These are phyloP conservation scores for Crematogaster levior DNA, from an alignment of 2,888 invertebrate species.

Conservation along the genomic window DNA sequence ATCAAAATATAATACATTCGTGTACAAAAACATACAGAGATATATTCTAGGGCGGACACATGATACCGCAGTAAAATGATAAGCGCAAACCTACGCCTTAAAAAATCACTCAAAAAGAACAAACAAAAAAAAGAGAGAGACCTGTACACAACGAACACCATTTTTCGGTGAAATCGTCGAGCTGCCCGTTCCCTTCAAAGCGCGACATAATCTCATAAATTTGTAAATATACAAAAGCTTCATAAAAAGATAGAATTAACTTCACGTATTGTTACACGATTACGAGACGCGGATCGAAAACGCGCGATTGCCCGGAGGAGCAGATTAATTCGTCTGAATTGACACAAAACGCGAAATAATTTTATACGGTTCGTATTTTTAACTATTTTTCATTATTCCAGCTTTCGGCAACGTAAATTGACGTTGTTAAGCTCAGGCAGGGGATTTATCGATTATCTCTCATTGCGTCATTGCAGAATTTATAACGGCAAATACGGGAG, in stretches of 20 bases:
- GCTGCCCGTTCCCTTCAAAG: not conserved
- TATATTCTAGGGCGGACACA: slow-evolving; percentile 47
- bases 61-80: slow-evolving; percentile 58
- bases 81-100: slow-evolving; percentile 46
- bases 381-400: slow-evolving; percentile 8
- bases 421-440: not conserved
- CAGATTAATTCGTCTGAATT: not conserved
- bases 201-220: slow-evolving; percentile 2
- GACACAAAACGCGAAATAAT: not conserved
- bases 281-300: not conserved
- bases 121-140: slow-evolving; percentile 53
- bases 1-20: slow-evolving; percentile 28
- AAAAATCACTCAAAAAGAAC: slow-evolving; percentile 66
- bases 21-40: slow-evolving; percentile 34
- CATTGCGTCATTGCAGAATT: slow-evolving; percentile 6
- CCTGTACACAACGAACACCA: slow-evolving; percentile 45
- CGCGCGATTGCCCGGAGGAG: not conserved
- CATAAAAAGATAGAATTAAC: not conserved
- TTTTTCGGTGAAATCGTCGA: slow-evolving; percentile 37
- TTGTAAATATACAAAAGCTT: not conserved
- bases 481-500: not conserved
- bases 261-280: not conserved
- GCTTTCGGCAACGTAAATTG: not conserved
- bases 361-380: slow-evolving; percentile 15
- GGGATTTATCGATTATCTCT: slow-evolving; percentile 9